Percentiles rank a stretch among this genome's conserved stretches.
These are phyloP conservation scores for Greenwoodochromis staneri DNA, from an alignment of 2,113 vertebrate genomes.

Conservation along the genomic window DNA sequence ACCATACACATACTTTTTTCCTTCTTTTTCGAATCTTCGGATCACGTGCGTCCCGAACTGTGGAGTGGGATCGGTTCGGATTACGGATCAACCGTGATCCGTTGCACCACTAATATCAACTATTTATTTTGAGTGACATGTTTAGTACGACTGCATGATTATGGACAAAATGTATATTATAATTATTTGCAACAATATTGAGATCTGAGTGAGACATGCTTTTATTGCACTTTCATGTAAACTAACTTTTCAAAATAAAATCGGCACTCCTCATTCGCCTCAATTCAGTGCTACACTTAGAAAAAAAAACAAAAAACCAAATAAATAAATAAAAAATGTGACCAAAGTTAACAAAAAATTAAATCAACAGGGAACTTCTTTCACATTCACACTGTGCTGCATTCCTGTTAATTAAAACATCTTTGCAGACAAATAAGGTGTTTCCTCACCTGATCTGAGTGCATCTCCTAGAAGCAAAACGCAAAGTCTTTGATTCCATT, in stretches of 20 bases:
- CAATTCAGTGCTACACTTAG: not conserved
- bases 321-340: not conserved
- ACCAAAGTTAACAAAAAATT: not conserved
- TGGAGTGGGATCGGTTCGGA: not conserved
- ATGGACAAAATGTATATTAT: not conserved
- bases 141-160: not conserved
- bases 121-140: not conserved
- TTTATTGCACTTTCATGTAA: not conserved
- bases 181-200: not conserved
- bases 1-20: not conserved
- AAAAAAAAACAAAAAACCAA: rapidly evolving
- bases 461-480: not conserved
- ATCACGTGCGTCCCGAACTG: not conserved
- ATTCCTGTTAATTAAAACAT: not conserved
- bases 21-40: not conserved
- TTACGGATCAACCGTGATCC: not conserved
- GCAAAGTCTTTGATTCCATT: not conserved
- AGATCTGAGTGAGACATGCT: not conserved
- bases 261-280: not conserved
- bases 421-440: not conserved
- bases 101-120: not conserved
- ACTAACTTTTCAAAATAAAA: not conserved
- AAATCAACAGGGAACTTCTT: not conserved
- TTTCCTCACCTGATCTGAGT: not conserved
- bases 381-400: not conserved